Conservation (phyloP, 37 sponge, comb jelly and placozoan species). For the Halisarca cf. caerulea region DNA sequence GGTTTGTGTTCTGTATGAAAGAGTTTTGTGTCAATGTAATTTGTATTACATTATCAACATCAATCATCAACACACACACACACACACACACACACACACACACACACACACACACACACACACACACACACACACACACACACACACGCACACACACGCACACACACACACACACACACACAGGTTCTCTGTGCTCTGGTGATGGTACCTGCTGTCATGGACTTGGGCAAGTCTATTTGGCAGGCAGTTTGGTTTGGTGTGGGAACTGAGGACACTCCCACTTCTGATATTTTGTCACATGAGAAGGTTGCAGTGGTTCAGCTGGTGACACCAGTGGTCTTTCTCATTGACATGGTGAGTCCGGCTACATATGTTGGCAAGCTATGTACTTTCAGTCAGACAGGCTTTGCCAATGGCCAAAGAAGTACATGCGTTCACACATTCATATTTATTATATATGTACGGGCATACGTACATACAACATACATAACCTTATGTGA, state of each 20-base stretch:
- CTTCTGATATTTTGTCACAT: neutral
- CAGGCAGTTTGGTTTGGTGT: constrained; percentile 19
- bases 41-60: no score
- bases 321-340: constrained; percentile 57
- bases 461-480: neutral
- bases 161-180: constrained; percentile 13
- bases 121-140: no score
- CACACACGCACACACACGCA: constrained; percentile 1
- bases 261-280: neutral
- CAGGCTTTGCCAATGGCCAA: no score
- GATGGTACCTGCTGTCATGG: constrained; percentile 45
- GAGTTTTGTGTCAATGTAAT: no score
- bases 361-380: no score
- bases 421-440: no score
- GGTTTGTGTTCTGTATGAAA: no score
- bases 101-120: no score
- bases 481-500: no score
- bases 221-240: constrained; percentile 48
- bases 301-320: constrained; percentile 38
- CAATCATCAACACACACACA: no score
- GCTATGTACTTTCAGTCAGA: no score
- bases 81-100: no score
- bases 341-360: constrained; percentile 52
- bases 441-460: neutral
- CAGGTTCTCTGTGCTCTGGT: constrained; percentile 44